phyloP scores from a whole-genome alignment of 2,113 vertebrate species.

The Stegostoma tigrinum region DNA sequence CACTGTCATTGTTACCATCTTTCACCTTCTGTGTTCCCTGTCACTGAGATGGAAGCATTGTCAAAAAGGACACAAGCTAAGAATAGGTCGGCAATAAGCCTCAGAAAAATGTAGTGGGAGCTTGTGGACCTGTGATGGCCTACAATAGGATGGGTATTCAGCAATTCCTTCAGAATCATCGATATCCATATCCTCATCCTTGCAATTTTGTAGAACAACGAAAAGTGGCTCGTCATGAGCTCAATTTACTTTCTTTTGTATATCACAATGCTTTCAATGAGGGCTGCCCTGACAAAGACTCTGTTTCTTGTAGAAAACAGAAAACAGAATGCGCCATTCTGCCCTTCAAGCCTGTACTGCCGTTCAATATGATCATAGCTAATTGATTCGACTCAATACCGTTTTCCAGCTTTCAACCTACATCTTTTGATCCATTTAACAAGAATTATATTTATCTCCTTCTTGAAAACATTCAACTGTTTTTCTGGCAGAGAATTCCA shows the following conservation, averaged over 20 bases:
- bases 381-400: no score
- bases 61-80: neutral
- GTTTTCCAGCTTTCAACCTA: no score
- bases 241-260: neutral
- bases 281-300: neutral
- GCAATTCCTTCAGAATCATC: neutral
- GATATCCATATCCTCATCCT: neutral
- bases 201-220: neutral
- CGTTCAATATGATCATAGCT: no score
- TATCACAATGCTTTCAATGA: neutral
- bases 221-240: no score
- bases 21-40: no score
- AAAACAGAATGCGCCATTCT: no score
- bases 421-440: no score
- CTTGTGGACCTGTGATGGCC: neutral
- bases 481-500: no score
- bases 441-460: no score
- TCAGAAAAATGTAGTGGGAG: neutral
- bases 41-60: neutral
- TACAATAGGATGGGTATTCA: neutral
- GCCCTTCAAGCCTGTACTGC: no score
- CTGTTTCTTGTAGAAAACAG: neutral
- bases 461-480: no score
- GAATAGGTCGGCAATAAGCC: neutral
- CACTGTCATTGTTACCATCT: neutral